Percentiles rank a stretch among this genome's conserved stretches.
phyloP scores from a whole-genome alignment of 1,140 invertebrate species.

The Portunus trituberculatus region DNA sequence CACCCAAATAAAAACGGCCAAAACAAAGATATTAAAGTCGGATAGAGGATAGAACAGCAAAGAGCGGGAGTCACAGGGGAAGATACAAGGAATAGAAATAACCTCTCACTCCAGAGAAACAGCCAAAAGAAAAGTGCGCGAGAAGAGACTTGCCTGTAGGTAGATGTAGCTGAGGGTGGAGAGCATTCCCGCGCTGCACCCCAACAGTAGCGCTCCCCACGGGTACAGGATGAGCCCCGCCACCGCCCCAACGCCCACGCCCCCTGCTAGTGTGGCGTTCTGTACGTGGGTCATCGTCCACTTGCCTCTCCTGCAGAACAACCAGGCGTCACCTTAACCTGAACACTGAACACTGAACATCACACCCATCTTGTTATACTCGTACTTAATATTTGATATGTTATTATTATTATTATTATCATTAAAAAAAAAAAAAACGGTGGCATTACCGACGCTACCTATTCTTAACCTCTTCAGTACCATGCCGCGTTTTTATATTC shows the following conservation, averaged over 20 bases:
- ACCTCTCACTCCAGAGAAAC: no score
- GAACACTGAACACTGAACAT: not conserved
- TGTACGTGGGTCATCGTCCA: conserved; percentile 79
- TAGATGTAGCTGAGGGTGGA: conserved; percentile 82
- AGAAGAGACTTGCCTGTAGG: conserved; percentile 80
- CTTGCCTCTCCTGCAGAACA: conserved; percentile 48
- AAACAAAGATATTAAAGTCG: not conserved
- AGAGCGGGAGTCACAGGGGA: not conserved
- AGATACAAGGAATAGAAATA: not conserved
- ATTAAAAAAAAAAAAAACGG: no score
- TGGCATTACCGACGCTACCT: no score
- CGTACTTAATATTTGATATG: no score
- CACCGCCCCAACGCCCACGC: conserved; percentile 83
- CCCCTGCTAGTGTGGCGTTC: conserved; percentile 80
- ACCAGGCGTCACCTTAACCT: not conserved
- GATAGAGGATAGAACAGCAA: not conserved
- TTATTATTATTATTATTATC: no score
- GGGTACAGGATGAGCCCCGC: conserved; percentile 83
- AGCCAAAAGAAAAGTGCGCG: not conserved
- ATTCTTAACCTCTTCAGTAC: no score
- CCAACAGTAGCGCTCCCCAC: conserved; percentile 82
- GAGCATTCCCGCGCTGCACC: conserved; percentile 81
- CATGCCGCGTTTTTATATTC: no score
- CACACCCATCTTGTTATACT: no score
- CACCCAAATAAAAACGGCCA: not conserved